phyloP scores from a whole-genome alignment of 1,140 invertebrate species.

The Penaeus japonicus region DNA sequence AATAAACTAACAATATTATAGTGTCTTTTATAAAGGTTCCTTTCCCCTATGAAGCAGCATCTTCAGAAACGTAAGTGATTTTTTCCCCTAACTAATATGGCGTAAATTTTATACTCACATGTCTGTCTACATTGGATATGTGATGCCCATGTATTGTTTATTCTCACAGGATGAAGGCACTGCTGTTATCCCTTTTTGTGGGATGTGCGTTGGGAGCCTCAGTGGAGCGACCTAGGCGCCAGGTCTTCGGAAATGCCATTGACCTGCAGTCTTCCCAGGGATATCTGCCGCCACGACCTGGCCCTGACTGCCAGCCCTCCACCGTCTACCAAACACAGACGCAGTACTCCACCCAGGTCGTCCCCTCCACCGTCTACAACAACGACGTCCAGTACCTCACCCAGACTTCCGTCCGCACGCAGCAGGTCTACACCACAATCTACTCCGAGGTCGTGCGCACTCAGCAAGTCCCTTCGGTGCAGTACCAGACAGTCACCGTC shows the following conservation, averaged over 20 bases:
- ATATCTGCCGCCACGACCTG: constrained; percentile 7
- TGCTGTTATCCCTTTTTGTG: constrained; percentile 19
- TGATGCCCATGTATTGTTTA: not conserved
- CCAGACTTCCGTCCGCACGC: constrained; percentile 15
- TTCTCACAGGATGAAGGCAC: constrained; percentile 11
- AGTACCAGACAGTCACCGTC: constrained; percentile 27
- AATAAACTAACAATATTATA: not conserved
- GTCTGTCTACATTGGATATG: no score
- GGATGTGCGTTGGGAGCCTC: not conserved
- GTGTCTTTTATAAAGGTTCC: not conserved
- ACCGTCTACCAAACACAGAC: constrained; percentile 36
- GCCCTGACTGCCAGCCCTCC: constrained; percentile 22
- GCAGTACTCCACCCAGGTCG: constrained; percentile 41
- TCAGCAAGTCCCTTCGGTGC: constrained; percentile 25
- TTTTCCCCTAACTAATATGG: not conserved
- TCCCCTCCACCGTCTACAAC: constrained; percentile 47
- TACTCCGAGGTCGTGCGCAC: constrained; percentile 33
- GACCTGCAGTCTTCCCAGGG: constrained; percentile 7
- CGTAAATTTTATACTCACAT: not conserved
- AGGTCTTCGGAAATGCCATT: constrained; percentile 17
- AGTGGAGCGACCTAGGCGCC: not conserved
- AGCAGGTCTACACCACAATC: constrained; percentile 29
- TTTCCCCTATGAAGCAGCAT: not conserved
- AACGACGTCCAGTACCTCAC: constrained; percentile 39
- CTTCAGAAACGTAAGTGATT: not conserved